These are phyloP conservation scores for Drosophila mulleri DNA, from an alignment of 2,888 invertebrate genomes.

Conservation along the genomic window DNA sequence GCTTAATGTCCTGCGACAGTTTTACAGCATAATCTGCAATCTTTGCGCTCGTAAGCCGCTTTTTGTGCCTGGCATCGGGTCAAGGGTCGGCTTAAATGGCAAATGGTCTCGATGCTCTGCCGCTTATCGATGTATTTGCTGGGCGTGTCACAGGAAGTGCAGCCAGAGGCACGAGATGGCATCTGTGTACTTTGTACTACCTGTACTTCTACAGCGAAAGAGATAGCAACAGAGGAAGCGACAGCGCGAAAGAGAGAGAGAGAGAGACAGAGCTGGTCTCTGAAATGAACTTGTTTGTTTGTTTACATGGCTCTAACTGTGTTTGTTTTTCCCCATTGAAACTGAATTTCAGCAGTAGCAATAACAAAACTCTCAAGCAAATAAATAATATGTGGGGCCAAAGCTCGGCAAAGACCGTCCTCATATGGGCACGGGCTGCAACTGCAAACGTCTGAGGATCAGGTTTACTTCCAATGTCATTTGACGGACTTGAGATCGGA, in stretches of 20 bases:
- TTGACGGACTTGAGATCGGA: constrained; percentile 21
- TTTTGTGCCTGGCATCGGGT: constrained; percentile 49
- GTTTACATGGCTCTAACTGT: constrained; percentile 53
- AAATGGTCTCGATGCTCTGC: constrained; percentile 42
- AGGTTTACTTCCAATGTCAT: constrained; percentile 39
- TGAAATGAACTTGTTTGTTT: constrained; percentile 68
- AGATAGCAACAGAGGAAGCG: constrained; percentile 4
- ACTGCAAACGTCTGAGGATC: constrained; percentile 17
- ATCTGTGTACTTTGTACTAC: constrained; percentile 48
- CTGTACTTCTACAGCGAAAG: constrained; percentile 43
- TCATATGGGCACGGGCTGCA: constrained; percentile 40
- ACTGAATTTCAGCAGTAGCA: constrained; percentile 49
- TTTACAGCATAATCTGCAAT: constrained; percentile 73
- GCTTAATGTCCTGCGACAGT: constrained; percentile 69
- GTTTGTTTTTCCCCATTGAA: constrained; percentile 23
- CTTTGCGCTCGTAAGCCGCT: constrained; percentile 62
- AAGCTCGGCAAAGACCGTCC: constrained; percentile 6
- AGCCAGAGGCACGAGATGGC: constrained; percentile 38
- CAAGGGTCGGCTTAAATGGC: constrained; percentile 64
- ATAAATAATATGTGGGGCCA: constrained; percentile 28
- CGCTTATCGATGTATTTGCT: constrained; percentile 37
- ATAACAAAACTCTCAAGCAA: constrained; percentile 44
- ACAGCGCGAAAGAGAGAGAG: neutral
- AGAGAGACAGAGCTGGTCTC: neutral
- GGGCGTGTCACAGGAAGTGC: constrained; percentile 79